Conservation (phyloP, 2,797 vertebrate genomes). For the Parauchenoglanis ngamensis region DNA sequence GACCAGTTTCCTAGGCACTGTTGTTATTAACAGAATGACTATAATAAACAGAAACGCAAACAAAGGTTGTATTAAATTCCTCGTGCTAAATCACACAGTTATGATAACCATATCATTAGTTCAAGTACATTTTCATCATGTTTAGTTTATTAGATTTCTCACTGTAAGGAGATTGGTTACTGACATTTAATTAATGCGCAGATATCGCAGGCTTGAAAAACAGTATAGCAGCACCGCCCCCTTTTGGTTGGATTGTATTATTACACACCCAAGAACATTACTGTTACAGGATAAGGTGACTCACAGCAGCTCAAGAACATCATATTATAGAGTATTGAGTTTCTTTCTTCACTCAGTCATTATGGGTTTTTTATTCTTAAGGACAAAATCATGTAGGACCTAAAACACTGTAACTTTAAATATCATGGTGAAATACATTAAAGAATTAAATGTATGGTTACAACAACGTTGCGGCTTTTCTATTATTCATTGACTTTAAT, state of each 20-base stretch:
- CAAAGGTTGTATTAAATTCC: slow-evolving; percentile 6
- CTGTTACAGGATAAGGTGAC: not conserved
- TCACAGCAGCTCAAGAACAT: not conserved
- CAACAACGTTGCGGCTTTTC: not conserved
- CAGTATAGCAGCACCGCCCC: slow-evolving; percentile 56
- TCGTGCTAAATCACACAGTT: not conserved
- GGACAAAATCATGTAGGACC: not conserved
- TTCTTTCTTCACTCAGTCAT: too few species aligned
- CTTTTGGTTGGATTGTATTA: slow-evolving; percentile 57
- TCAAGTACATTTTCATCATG: not conserved
- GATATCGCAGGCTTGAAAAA: not conserved
- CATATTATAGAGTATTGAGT: not conserved
- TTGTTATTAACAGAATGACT: slow-evolving; percentile 19
- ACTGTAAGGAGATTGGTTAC: not conserved
- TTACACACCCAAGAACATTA: not conserved
- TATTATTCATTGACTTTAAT: not conserved
- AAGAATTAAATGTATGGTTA: not conserved
- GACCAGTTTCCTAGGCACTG: slow-evolving; percentile 50
- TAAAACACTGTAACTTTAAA: not conserved
- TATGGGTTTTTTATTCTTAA: not conserved
- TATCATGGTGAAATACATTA: not conserved
- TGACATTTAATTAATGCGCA: not conserved
- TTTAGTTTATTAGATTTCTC: not conserved
- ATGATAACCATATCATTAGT: not conserved
- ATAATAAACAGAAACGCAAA: slow-evolving; percentile 39